phyloP scores from a whole-genome alignment of 1,140 invertebrate species.

The Aphidius gifuensis region DNA sequence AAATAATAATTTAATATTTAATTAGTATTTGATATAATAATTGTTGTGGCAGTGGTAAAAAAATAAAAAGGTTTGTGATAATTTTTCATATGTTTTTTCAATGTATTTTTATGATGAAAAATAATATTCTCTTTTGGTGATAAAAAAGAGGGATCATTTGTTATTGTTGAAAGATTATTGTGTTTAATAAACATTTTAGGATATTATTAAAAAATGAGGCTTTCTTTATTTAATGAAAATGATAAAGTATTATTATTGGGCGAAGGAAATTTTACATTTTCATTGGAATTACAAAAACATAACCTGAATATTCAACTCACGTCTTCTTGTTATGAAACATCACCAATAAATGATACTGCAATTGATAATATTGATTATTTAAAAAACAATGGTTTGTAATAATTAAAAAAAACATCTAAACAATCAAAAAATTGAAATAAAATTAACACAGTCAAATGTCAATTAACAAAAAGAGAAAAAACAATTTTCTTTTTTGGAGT shows the following conservation, averaged over 20 bases:
- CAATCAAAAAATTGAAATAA: constrained; percentile 2
- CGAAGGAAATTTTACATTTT: constrained; percentile 63
- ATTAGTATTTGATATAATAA: neutral
- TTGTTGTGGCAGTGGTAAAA: neutral
- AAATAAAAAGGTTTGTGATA: no score
- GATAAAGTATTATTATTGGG: constrained; percentile 53
- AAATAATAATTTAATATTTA: neutral
- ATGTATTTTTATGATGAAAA: constrained; percentile 1
- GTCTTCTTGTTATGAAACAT: constrained; percentile 44
- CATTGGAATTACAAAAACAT: constrained; percentile 45
- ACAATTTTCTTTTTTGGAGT: neutral
- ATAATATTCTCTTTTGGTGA: neutral
- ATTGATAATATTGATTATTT: constrained; percentile 42
- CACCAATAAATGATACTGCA: constrained; percentile 28
- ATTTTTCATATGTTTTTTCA: neutral
- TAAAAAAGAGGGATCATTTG: no score
- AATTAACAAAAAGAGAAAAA: no score
- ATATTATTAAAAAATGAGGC: constrained; percentile 32
- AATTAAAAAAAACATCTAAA: constrained; percentile 1
- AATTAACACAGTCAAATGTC: neutral
- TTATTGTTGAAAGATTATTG: neutral
- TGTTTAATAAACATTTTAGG: constrained; percentile 1
- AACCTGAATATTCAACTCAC: constrained; percentile 38
- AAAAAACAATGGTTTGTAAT: constrained; percentile 41
- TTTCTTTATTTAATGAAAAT: constrained; percentile 36